Evolutionary conservation across 1,140 invertebrate genomes (phyloP), one percentile per base, ranked within the genome.

Genomic region (Penaeus chinensis): DNA sequence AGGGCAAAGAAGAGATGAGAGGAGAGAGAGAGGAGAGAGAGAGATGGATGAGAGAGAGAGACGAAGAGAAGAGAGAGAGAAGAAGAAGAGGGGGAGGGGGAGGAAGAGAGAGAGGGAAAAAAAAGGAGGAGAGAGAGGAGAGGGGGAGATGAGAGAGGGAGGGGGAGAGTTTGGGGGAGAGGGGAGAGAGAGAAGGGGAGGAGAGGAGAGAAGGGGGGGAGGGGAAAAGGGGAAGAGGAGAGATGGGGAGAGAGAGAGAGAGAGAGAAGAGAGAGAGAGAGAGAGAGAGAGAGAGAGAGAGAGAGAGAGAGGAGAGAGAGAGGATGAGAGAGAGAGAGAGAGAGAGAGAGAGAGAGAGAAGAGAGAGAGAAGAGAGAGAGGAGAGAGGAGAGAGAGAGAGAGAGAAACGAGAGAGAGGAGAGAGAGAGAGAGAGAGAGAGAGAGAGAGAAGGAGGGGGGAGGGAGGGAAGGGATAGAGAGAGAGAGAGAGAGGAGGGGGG

Each of bases 281-380:
- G 78, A 80, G 78, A 80, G 42, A 54, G 42, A 80, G 78, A 80
- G 42, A 54, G 42, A 80, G 78, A 80, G 42, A 54, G 42, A 80
- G 78, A 80, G 37, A 47, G 37, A 78, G 76, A 78, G n/a, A 20
- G 42, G n/a, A 47, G 42, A 47, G 42, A 47, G 74, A 77, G 74
- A 69, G 66, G 13, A 13, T 5, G 66, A 69, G 66, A 69, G 66
- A 69, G 8, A 69, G 66, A 69, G 66, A 69, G 66, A 69, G 66
- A 69, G 66, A 8, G 66, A 69, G 18, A 69, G 66, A 69, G 66
- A 77, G 74, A 77, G 74, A 77, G 74, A 77, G n/a, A 24, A 77
- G 3, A 32, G 74, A 77, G 24, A 77, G 4, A 77, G 74, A 77
- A 77, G 1, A 77, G 24, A 77, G 10, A 77, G 24, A 77, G 10